Base-by-base conservation (phyloP, 1,140 invertebrate genomes). In the Pogonus chalceus region DNA sequence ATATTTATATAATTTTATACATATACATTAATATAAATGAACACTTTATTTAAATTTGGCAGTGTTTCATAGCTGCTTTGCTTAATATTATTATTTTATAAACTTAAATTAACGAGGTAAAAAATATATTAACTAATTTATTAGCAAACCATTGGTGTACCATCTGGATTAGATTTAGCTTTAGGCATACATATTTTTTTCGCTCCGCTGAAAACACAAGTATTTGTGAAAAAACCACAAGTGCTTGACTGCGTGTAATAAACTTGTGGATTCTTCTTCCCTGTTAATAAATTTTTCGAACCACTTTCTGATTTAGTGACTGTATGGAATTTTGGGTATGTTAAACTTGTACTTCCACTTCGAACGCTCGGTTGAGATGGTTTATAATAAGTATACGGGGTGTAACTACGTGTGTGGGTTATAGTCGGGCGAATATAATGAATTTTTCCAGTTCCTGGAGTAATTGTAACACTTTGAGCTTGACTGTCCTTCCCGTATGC, bases 191-290 rank as follows among this genome's bases (percentile, higher is more conserved):
- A 90, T 23, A 89, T 81, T 68, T 88, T 88, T 39, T 82, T 84
- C 58, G 80, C 77, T 26, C 84, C 85, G 62, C 86, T 85, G 59
- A 85, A 78, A 26, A 87, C 87, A 61, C 87, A 90, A 0, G 85
- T 83, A 65, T 90, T 89, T 2, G 87, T 88, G 58, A 89, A 89
- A 62, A 88, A 88, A 23, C 88, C 88, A 67, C 87, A 90, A 0
- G 84, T 88, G 1, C 86, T 88, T 14, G 85, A 87, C 65, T 90
- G 89, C 0, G 85, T 88, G 55, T 88, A 90, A 69, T 89, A 89
- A 18, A 86, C 83, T 55, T 82, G 82, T n/a, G 81, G 76, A 77
- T 82, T 80, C 65, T 81, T 82, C 49, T 78, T 73, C 43, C 81
- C 79, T 55, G 71, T 72, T 1, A 67, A 63, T 31, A 75, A 60